Evolutionary conservation across 2,888 invertebrate species (phyloP).

Genomic region (Malachius bipustulatus): DNA sequence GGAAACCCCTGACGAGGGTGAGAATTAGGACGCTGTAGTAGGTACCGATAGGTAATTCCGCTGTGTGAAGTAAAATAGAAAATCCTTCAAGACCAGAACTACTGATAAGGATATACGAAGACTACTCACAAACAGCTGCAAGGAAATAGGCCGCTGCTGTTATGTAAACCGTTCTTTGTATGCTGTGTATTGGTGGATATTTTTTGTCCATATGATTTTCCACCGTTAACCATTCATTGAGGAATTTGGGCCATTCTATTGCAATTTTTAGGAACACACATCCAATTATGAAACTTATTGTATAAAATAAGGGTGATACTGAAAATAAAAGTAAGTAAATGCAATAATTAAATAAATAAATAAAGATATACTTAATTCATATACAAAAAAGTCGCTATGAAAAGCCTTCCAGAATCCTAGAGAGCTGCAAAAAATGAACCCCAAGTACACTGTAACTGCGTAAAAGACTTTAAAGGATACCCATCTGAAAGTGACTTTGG

Average conservation of each 20-base stretch:
- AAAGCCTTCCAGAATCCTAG: not conserved
- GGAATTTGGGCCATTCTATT: constrained; percentile 1
- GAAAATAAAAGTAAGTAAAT: not conserved
- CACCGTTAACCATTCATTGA: not conserved
- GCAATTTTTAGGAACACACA: constrained; percentile 1
- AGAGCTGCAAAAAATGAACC: not conserved
- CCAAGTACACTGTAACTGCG: not conserved
- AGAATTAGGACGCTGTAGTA: no score
- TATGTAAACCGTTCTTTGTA: not conserved
- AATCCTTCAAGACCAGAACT: no score
- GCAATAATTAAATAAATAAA: not conserved
- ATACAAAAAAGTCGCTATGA: not conserved
- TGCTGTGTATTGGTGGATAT: no score
- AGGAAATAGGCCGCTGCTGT: not conserved
- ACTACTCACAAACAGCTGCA: not conserved
- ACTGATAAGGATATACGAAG: no score
- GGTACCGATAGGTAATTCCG: no score
- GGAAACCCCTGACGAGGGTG: no score
- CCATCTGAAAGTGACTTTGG: not conserved
- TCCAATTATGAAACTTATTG: not conserved
- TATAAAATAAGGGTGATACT: not conserved
- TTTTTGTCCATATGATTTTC: not conserved
- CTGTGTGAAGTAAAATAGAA: no score
- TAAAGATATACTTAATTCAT: not conserved
- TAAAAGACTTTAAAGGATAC: constrained; percentile 1